A percentile compares a stretch with the other conserved stretches of the same genome.
These are phyloP conservation scores for Dendroctonus valens DNA, from an alignment of 1,140 invertebrate genomes.

Conservation along the genomic window DNA sequence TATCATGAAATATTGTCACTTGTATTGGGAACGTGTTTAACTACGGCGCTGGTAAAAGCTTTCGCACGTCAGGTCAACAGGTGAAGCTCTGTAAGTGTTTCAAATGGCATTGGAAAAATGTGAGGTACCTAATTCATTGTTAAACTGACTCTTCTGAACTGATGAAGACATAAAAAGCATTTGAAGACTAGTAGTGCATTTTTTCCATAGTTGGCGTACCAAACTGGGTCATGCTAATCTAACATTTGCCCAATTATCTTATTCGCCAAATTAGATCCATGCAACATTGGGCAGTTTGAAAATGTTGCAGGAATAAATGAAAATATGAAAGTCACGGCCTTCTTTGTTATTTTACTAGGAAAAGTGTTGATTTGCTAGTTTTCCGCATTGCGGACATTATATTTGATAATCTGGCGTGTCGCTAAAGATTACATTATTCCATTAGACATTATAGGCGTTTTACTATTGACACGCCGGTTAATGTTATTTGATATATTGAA, in stretches of 20 bases:
- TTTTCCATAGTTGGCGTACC: not conserved
- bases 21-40: no score
- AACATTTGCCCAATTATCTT: slow-evolving; percentile 1
- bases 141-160: no score
- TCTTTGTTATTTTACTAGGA: slow-evolving; percentile 7
- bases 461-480: not conserved
- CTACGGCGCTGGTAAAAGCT: no score
- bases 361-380: slow-evolving; percentile 5
- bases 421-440: not conserved
- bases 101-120: no score
- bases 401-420: not conserved
- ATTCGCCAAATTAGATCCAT: not conserved
- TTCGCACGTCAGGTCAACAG: no score
- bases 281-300: slow-evolving; percentile 4
- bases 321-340: slow-evolving; percentile 24
- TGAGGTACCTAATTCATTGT: no score
- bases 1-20: no score
- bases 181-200: not conserved
- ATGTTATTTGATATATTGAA: not conserved
- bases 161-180: no score
- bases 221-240: slow-evolving; percentile 8
- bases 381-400: slow-evolving; percentile 14
- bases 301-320: slow-evolving; percentile 7
- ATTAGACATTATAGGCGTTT: not conserved
- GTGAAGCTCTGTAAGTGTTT: no score